Evolutionary conservation across 2,797 vertebrate genomes (phyloP), one percentile per base, ranked within the genome.

Genomic region (Falco naumanni): DNA sequence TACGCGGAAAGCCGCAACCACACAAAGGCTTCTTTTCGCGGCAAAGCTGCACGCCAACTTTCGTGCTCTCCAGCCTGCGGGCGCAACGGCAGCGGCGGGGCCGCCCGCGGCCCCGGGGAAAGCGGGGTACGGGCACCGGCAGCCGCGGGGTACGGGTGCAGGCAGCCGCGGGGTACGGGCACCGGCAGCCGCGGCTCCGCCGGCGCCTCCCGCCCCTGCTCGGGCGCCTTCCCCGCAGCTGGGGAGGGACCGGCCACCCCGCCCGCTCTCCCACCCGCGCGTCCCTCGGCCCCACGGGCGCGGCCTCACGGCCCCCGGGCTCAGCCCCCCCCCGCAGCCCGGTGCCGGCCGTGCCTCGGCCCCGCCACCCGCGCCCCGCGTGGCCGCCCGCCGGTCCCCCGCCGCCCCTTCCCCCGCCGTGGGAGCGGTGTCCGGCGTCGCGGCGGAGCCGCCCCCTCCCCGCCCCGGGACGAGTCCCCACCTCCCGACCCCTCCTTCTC

Each of bases 401-500:
- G 12, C 10, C 41, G 10, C 63, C 57, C 61, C 37, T 41, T 10
- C 16, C 45, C 43, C 26, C 8, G 25, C 51, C 48, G 22, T 3
- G 68, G 34, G 43, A 61, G 70, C 48, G 31, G 41, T 3, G 10
- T 20, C 78, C 87, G n/a, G 37, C 10, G 3, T 50, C 11, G 91
- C 66, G 57, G 34, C 8, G 60, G 47, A 18, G 22, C 51, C 83
- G 31, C 61, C 95, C 89, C 66, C 48, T 92, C 34, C 78, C 94
- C 92, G 78, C 91, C 91, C 89, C 43, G 25, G 60, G 80, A 78
- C 37, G 60, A 76, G 84, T 82, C 71, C 80, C 93, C 85, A 79
- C 95, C 84, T 53, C 95, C 69, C 39, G 43, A 34, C 54, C 51
- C 87, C 85, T 80, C 91, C 95, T 91, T n/a, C n/a, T n/a, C 90